Base-by-base conservation (phyloP, 2,888 invertebrate species). In the Cremastinae sp. region DNA sequence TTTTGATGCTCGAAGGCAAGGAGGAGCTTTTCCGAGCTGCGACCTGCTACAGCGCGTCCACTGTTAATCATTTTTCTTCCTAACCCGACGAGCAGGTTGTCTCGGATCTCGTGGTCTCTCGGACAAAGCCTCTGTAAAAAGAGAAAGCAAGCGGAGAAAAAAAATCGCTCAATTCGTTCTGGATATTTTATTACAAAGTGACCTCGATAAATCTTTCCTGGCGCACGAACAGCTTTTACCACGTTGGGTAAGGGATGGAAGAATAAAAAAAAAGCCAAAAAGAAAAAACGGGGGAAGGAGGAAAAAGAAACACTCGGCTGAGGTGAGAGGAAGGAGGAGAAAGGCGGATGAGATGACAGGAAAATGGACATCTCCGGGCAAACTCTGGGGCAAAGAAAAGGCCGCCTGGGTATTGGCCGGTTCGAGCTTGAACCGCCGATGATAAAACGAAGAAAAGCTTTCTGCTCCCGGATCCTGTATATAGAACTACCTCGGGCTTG, bases 281-380 rank as follows among this genome's bases (percentile, higher is more conserved):
- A 18, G 49, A 62, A 65, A n/a, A 64, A 49, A 16, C 54, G 12
- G 28, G n/a, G 53, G 16, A 61, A 45, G 18, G 18, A 54, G 43
- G 36, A 71, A 56, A 59, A 56, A 22, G 9, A 51, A 12, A 34
- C 22, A 36, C 9, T 45, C 18, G 41, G 65, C 20, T n/a, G 16
- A 16, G 56, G 45, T 9, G 53, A 47, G 14, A 16, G 41, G 12
- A 43, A 34, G 12, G 12, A 45, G 4, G 36, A 28, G 9, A 20
- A 68, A 12, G 66, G 47, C 51, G 34, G 72, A 53, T 43, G 73
- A 54, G 62, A 75, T 74, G 80, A 81, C 80, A 78, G 73, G 73
- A 80, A 80, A 80, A 79, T 79, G 79, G 79, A 79, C 79, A 78
- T 78, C 79, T 79, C 79, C 53, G 71, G 79, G 74, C 62, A 64